phyloP scores from a whole-genome alignment of 1,140 invertebrate genomes.

The Bombus balteatus region DNA sequence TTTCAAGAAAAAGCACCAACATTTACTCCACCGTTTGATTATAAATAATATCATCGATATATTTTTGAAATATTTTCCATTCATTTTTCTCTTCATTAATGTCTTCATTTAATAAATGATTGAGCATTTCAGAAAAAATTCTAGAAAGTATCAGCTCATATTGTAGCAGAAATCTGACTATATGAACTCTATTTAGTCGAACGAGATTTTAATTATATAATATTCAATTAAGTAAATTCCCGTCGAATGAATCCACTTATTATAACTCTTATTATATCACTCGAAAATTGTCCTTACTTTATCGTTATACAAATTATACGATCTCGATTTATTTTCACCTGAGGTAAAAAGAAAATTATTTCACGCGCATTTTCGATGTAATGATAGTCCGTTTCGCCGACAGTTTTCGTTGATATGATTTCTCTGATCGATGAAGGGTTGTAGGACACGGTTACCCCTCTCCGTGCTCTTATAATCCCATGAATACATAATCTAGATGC shows the following conservation, averaged over 20 bases:
- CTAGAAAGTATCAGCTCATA: too few species aligned
- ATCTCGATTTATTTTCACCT: neutral
- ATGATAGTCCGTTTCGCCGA: neutral
- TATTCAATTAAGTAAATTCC: too few species aligned
- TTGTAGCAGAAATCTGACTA: too few species aligned
- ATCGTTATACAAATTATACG: neutral
- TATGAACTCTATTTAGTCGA: too few species aligned
- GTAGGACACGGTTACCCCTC: constrained; percentile 63
- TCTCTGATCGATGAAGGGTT: constrained; percentile 70
- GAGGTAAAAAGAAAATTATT: neutral
- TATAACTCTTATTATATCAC: neutral
- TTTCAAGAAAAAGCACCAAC: neutral
- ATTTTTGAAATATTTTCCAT: too few species aligned
- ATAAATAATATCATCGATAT: too few species aligned
- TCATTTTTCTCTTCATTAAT: too few species aligned
- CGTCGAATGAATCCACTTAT: too few species aligned
- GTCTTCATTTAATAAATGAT: too few species aligned
- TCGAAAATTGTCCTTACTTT: neutral
- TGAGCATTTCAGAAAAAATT: too few species aligned
- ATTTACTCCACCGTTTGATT: too few species aligned
- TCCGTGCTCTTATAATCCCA: constrained; percentile 72
- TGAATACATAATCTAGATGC: constrained; percentile 81
- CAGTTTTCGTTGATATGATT: neutral
- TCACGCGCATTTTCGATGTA: neutral
- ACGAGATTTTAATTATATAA: too few species aligned